Evolutionary conservation across 2,113 vertebrate genomes (phyloP), one percentile per base, ranked within the genome.

Genomic region (Tetrao urogallus): DNA sequence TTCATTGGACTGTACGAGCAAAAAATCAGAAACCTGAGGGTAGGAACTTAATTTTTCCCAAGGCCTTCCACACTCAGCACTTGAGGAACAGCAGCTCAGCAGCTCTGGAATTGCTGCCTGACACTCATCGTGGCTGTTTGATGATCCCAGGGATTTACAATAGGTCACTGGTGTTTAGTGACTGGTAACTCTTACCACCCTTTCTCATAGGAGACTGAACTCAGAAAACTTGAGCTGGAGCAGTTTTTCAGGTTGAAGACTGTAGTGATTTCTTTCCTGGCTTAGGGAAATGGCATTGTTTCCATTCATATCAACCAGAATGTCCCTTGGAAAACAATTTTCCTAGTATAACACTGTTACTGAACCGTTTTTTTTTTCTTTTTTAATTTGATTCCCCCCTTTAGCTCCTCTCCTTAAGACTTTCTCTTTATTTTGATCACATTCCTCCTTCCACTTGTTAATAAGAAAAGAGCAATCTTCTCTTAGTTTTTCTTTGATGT

Each of bases 81-180:
- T 86, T 91, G 13, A 81, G 10, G 48, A 88, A 74, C 17, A 90
- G 69, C 28, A 1, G 1, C 30, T 90, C 36, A n/a, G 20, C 43
- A 61, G 38, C 32, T n/a, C 57, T 90, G 82, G 75, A 93, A 81
- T 92, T 91, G 78, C 50, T 93, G 61, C 43, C 72, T 88, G 61
- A 77, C 79, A 88, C 79, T 91, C 75, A 78, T 76, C 72, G 65
- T 43, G 47, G 42, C 8, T 74, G 19, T 56, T 69, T 83, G 75
- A 52, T 93, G 64, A 80, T 91, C 72, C 81, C 57, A 52, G 50
- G 57, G 82, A 93, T 96, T 95, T 95, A 69, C 61, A 92, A n/a
- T n/a, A 86, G 43, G 88, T 87, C 84, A 87, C 21, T 71, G 48
- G 40, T 92, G 72, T 81, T 96, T 94, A 91, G 76, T 27, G 12